Percentiles rank a stretch among this genome's conserved stretches.
Evolutionary conservation across 2,797 vertebrate species (phyloP).

Genomic region (Malacoraja senta): DNA sequence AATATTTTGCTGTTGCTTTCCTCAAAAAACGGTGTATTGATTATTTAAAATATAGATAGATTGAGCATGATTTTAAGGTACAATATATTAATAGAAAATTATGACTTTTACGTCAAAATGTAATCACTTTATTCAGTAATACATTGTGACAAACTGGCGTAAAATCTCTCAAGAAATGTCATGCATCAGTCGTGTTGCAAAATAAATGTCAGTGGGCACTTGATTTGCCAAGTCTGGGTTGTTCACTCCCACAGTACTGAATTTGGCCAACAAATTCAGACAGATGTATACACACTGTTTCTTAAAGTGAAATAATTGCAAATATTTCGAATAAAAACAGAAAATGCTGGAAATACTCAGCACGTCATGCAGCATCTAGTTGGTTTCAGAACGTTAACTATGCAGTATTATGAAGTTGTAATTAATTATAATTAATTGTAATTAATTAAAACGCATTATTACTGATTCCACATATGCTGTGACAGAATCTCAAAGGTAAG

Average conservation of each 20-base stretch:
- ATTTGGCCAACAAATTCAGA: background rate
- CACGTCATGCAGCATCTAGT: background rate
- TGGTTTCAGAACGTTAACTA: background rate
- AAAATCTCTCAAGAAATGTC: background rate
- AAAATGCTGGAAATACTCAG: too few species aligned
- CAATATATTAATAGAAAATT: background rate
- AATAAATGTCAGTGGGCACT: background rate
- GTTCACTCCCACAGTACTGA: background rate
- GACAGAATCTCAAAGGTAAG: background rate
- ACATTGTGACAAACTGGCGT: background rate
- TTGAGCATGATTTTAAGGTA: background rate
- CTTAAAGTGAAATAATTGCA: too few species aligned
- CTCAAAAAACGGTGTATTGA: background rate
- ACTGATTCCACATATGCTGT: background rate
- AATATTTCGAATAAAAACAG: too few species aligned
- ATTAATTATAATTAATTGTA: background rate
- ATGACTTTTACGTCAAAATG: background rate
- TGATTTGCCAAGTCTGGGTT: background rate
- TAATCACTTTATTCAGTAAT: background rate
- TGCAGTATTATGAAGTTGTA: background rate
- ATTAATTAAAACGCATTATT: background rate
- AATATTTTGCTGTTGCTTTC: background rate
- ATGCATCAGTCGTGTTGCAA: background rate
- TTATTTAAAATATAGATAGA: background rate
- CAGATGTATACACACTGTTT: too few species aligned